phyloP scores from a whole-genome alignment of 1,140 invertebrate genomes.

The Neodiprion fabricii region DNA sequence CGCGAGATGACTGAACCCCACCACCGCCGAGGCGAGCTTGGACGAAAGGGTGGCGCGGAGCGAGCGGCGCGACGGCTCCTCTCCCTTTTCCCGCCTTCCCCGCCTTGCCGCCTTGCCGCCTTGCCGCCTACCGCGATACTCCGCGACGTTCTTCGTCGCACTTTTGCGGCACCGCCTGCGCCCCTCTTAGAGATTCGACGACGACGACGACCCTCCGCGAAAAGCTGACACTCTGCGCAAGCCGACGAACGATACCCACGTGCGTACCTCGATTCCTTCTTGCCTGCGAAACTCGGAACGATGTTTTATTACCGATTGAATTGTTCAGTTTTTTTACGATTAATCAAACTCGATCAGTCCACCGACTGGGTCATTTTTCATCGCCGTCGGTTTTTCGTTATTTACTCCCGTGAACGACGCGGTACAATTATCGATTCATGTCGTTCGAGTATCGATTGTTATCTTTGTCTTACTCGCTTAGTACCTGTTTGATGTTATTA shows the following conservation, averaged over 20 bases:
- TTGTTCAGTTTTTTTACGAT: too few species aligned
- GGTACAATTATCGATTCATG: too few species aligned
- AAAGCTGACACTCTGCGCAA: neutral
- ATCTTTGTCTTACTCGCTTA: too few species aligned
- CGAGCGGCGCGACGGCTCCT: slow-evolving; percentile 33
- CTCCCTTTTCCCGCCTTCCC: slow-evolving; percentile 27
- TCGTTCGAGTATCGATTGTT: too few species aligned
- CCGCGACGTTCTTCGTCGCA: neutral
- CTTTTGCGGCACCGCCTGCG: slow-evolving; percentile 11
- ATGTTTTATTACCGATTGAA: too few species aligned
- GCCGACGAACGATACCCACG: neutral
- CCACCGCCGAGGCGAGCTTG: slow-evolving; percentile 21
- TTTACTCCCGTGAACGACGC: too few species aligned
- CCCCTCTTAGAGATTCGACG: neutral
- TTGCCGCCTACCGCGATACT: neutral
- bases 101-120: slow-evolving; percentile 9
- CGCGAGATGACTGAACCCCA: slow-evolving; percentile 57
- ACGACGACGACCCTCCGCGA: neutral
- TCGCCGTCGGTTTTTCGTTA: too few species aligned
- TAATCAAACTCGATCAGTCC: too few species aligned
- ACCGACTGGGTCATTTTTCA: too few species aligned
- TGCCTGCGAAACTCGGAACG: neutral
- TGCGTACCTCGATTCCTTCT: neutral
- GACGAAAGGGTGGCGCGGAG: slow-evolving; percentile 34
- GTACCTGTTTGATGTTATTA: too few species aligned